Percentiles rank a stretch among this genome's conserved stretches.
Conservation (phyloP, 1,140 invertebrate species). For the Armadillidium nasatum region DNA sequence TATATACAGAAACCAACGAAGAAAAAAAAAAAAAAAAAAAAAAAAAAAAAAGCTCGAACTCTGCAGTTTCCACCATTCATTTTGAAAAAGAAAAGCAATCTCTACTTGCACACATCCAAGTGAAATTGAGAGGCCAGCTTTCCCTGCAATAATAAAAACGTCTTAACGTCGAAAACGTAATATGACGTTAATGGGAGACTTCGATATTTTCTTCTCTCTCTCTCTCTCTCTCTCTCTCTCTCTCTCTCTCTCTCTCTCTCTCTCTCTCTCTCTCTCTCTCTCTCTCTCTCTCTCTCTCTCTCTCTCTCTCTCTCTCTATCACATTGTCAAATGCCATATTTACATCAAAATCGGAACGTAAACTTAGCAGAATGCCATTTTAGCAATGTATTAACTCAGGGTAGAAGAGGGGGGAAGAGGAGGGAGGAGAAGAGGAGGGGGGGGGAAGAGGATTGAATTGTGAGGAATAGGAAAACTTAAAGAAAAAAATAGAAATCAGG, state of each 20-base stretch:
- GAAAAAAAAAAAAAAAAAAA: no score
- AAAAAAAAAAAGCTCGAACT: no score
- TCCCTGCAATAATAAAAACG: neutral
- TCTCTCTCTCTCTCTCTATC: no score
- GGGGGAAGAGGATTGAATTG: neutral
- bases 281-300: no score
- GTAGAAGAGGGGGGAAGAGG: neutral
- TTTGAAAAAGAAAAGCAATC: neutral
- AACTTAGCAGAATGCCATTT: neutral
- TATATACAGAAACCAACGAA: no score
- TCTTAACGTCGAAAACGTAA: constrained; percentile 1
- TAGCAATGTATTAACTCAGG: neutral
- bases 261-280: no score
- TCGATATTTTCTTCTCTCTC: neutral
- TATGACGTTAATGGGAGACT: constrained; percentile 1
- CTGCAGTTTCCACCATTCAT: no score
- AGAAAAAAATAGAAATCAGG: neutral
- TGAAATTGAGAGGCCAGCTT: neutral
- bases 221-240: no score
- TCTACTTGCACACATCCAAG: neutral
- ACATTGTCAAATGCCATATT: constrained; percentile 10
- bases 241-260: no score
- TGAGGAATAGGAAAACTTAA: neutral
- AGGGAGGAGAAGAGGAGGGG: no score
- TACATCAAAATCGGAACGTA: neutral